phyloP scores from a whole-genome alignment of 92 coral and sea anemone species.

The Epizoanthus scotinus region DNA sequence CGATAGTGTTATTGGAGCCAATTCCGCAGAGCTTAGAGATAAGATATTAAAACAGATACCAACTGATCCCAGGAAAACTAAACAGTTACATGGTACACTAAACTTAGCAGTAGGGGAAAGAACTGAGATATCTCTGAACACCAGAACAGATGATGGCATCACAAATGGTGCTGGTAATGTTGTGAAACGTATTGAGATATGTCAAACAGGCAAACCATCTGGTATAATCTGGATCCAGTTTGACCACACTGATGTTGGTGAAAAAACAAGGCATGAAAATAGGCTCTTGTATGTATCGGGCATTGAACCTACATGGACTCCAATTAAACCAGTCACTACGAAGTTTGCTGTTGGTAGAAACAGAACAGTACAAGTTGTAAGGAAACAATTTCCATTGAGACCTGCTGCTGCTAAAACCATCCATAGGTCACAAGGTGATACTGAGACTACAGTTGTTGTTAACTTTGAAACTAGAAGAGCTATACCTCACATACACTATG shows the following conservation, averaged over 20 bases:
- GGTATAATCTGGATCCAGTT: conserved; percentile 54
- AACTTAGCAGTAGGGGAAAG: conserved; percentile 54
- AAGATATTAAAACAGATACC: conserved; percentile 57
- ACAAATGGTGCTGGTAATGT: too few species aligned
- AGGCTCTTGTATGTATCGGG: conserved; percentile 54
- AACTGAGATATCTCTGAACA: conserved; percentile 56
- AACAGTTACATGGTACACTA: conserved; percentile 48
- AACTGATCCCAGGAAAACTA: conserved; percentile 57
- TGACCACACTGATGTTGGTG: conserved; percentile 12
- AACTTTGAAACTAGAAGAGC: conserved; percentile 55
- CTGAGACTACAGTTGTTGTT: conserved; percentile 60
- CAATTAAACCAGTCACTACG: conserved; percentile 61
- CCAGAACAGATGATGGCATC: conserved; percentile 22
- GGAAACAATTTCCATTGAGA: conserved; percentile 73
- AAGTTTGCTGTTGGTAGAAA: conserved; percentile 73
- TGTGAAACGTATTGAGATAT: conserved; percentile 27
- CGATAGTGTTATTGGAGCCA: conserved; percentile 58
- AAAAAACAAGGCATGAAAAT: conserved; percentile 2
- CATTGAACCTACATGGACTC: conserved; percentile 70
- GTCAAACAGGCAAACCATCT: conserved; percentile 47
- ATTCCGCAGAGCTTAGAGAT: conserved; percentile 46
- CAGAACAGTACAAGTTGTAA: conserved; percentile 61
- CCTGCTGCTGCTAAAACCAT: conserved; percentile 77
- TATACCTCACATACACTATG: too few species aligned
- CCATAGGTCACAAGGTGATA: conserved; percentile 77